Conservation (phyloP, 2,888 invertebrate species). For the Ormia ochracea region DNA sequence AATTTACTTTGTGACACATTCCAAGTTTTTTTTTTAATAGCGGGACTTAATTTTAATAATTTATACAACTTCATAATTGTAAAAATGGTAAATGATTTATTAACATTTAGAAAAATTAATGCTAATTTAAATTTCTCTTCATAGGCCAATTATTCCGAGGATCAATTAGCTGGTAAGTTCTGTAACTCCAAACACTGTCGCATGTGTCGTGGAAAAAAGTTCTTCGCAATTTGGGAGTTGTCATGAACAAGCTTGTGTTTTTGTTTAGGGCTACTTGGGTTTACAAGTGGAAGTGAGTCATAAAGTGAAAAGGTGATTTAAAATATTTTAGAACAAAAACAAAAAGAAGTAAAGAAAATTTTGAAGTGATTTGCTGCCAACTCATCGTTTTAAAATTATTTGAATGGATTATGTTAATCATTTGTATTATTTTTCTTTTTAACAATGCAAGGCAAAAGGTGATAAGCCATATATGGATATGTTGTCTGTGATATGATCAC, state of each 20-base stretch:
- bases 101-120: not conserved
- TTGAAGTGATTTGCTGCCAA: conserved; percentile 32
- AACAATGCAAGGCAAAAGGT: no score
- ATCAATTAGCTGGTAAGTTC: conserved; percentile 93
- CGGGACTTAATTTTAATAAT: conserved; percentile 41
- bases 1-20: conserved; percentile 61
- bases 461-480: no score
- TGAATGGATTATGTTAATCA: not conserved
- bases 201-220: not conserved
- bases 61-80: conserved; percentile 29
- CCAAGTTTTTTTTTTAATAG: conserved; percentile 58
- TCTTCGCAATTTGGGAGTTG: conserved; percentile 48
- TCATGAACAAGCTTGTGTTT: conserved; percentile 27
- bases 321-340: not conserved
- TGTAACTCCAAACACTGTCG: not conserved
- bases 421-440: no score
- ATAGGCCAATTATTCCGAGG: conserved; percentile 92
- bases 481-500: no score
- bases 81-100: conserved; percentile 62
- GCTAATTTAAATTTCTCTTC: conserved; percentile 23
- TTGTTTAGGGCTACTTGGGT: not conserved
- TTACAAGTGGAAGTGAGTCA: conserved; percentile 36
- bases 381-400: conserved; percentile 38
- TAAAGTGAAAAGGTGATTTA: not conserved
- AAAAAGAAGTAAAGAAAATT: conserved; percentile 31